Evolutionary conservation across 2,113 vertebrate genomes (phyloP), one percentile per base, ranked within the genome.

Genomic region (Romanogobio albipinnatus): DNA sequence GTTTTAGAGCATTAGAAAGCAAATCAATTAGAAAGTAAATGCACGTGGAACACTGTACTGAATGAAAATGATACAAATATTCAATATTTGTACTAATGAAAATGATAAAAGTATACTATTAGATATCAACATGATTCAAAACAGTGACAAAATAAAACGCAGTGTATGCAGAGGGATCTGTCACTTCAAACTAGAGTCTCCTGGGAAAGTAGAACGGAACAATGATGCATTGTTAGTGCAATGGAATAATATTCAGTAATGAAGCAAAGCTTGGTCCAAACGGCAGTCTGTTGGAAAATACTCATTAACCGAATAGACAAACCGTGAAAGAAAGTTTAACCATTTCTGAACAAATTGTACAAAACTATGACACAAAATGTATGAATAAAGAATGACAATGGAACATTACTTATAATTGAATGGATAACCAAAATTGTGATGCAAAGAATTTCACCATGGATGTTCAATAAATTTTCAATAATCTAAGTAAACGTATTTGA

Each of bases 181-280:
- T 62, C 26, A 15, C 76, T 64, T 84, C 59, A 84, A 19, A 62
- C 45, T 15, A n/a, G 6, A 4, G 64, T 75, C 56, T 59, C 39
- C 82, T 87, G 39, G 62, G 59, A 14, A 45, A 33, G 36, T 22
- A 10, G 56, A 24, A 81, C 58, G 11, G 45, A 62, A 74, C n/a
- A 61, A 53, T 56, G 5, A 1, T 45, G 36, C 64, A 66, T 51
- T 80, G 70, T 74, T 64, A 19, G 17, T 43, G 9, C 6, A 68
- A 33, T n/a, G 7, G 47, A 24, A 36, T 56, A 39, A 33, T 56
- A 2, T 47, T 47, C 22, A 62, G 10, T 78, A 51, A 33, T 77
- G 5, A 58, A 14, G 14, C 24, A 73, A 43, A 47, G 13, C 39
- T 45, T 79, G 33, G 62, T 78, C 58, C 56, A 58, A 77, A 39